Evolutionary conservation across 2,888 invertebrate species (phyloP).

Genomic region (Polyommatus icarus): DNA sequence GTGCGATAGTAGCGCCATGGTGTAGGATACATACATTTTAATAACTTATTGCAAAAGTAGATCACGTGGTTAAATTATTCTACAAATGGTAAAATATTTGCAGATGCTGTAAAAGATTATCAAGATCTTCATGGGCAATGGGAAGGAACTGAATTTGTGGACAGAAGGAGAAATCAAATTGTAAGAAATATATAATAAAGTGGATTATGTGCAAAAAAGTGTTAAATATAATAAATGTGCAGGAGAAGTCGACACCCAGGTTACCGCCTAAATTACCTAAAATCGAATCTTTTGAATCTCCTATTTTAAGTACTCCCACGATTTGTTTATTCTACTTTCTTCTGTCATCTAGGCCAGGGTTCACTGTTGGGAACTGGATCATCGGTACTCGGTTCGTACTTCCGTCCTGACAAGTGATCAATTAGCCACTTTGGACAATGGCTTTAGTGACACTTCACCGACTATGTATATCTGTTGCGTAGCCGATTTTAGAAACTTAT

Average conservation of each 20-base stretch:
- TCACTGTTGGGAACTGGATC: background rate
- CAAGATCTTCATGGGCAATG: too few relatives aligned
- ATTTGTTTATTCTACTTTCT: background rate
- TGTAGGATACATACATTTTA: slow-evolving; percentile 20
- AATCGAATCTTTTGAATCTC: too few relatives aligned
- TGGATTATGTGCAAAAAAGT: too few relatives aligned
- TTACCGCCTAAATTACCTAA: too few relatives aligned
- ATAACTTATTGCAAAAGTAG: slow-evolving; percentile 16
- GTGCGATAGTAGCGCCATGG: background rate
- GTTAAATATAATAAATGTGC: too few relatives aligned
- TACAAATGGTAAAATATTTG: background rate
- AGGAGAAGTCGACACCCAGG: too few relatives aligned
- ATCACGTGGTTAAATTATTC: background rate
- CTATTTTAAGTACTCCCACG: background rate
- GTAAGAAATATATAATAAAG: too few relatives aligned
- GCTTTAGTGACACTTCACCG: background rate
- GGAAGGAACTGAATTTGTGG: too few relatives aligned
- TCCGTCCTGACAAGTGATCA: slow-evolving; percentile 12
- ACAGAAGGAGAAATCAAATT: too few relatives aligned
- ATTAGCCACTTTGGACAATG: slow-evolving; percentile 4
- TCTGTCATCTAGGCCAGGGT: background rate
- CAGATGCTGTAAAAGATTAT: too few relatives aligned
- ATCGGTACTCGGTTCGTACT: background rate
- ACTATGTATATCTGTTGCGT: background rate
- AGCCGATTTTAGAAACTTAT: slow-evolving; percentile 17